Conservation (phyloP, 2,797 vertebrate genomes). For the Saxicola maurus region DNA sequence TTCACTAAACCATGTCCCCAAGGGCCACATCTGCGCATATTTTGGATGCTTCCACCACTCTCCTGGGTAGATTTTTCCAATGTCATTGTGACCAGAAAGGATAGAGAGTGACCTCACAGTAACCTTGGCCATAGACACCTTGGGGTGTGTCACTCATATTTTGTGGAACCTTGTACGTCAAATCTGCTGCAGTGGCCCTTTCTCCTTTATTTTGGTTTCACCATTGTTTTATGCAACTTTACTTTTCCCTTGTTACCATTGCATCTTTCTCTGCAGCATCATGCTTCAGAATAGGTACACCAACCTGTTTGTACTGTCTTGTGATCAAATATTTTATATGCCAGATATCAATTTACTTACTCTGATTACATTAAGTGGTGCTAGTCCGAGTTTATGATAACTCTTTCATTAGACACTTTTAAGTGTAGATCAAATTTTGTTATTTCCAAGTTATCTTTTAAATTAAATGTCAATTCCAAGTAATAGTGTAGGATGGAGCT, state of each 20-base stretch:
- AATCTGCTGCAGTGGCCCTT: background rate
- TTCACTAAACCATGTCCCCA: background rate
- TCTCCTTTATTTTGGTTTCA: background rate
- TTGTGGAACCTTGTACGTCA: background rate
- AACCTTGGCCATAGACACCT: background rate
- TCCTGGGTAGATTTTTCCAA: background rate
- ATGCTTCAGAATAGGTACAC: background rate
- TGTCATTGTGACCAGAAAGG: background rate
- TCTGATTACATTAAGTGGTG: background rate
- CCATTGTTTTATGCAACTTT: background rate
- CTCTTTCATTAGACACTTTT: background rate
- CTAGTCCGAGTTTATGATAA: background rate
- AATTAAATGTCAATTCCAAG: background rate
- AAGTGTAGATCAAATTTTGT: background rate
- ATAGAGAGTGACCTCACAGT: background rate
- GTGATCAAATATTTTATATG: background rate
- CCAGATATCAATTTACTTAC: accelerated
- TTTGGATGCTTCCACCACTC: background rate
- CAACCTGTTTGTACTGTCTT: background rate
- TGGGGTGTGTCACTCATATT: background rate
- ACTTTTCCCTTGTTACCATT: background rate
- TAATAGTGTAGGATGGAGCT: background rate
- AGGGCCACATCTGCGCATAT: background rate
- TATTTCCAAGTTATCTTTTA: background rate
- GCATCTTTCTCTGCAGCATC: background rate